Conservation (phyloP, 2,113 vertebrate species). For the Phoenicopterus ruber region DNA sequence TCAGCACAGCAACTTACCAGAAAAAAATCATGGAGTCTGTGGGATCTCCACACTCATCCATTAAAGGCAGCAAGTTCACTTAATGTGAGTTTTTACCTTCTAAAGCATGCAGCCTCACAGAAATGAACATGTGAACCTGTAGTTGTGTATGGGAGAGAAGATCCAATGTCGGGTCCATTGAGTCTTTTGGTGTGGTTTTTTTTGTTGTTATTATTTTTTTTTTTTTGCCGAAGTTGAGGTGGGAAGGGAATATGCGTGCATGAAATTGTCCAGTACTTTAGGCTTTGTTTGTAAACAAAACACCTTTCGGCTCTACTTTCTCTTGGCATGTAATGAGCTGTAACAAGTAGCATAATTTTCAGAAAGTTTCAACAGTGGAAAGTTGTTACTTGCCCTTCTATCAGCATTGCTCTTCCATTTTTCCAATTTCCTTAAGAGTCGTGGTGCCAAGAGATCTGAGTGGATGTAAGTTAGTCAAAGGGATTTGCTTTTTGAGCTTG, state of each 20-base stretch:
- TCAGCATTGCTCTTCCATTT: not conserved
- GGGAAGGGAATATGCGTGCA: not conserved
- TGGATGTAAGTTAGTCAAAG: not conserved
- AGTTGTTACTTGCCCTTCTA: not conserved
- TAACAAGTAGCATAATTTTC: not conserved
- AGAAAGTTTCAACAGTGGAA: not conserved
- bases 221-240: not conserved
- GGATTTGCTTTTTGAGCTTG: not conserved
- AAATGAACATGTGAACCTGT: fast-evolving
- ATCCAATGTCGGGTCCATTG: fast-evolving
- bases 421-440: not conserved
- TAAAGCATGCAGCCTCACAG: not conserved
- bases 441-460: not conserved
- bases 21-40: not conserved
- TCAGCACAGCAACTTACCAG: not conserved
- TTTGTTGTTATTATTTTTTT: not conserved
- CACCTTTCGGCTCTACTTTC: not conserved
- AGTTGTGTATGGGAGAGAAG: not conserved
- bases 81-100: not conserved
- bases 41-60: not conserved
- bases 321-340: not conserved
- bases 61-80: not conserved
- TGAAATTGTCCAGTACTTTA: not conserved
- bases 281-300: not conserved
- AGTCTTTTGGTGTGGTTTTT: not conserved